phyloP scores from a whole-genome alignment of 1,140 invertebrate species.

The Drosophila kurseongensis region DNA sequence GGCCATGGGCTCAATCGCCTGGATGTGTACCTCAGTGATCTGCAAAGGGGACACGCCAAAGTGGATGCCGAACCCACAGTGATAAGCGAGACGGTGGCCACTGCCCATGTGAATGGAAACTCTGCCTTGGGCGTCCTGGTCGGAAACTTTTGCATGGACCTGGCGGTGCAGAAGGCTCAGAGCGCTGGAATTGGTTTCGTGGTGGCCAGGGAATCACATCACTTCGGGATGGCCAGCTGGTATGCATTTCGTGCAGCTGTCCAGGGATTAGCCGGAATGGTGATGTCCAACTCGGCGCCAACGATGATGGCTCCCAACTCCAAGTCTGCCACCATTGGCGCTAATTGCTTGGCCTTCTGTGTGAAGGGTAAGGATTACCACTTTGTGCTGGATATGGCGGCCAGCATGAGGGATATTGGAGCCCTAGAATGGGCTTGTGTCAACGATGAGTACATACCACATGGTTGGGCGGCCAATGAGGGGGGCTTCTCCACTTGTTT shows the following conservation, averaged over 20 bases:
- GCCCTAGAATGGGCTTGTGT: constrained; percentile 91
- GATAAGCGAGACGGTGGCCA: constrained; percentile 89
- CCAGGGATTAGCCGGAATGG: constrained; percentile 91
- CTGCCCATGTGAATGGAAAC: constrained; percentile 92
- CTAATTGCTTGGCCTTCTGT: constrained; percentile 93
- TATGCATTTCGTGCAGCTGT: constrained; percentile 92
- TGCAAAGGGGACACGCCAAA: constrained; percentile 85
- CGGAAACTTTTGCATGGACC: constrained; percentile 92
- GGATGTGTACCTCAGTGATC: constrained; percentile 88
- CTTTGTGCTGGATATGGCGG: constrained; percentile 97
- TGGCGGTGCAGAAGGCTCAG: constrained; percentile 94
- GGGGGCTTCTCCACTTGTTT: constrained; percentile 88
- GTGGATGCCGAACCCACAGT: constrained; percentile 87
- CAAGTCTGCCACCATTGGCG: constrained; percentile 90
- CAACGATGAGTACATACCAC: constrained; percentile 89
- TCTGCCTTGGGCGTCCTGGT: constrained; percentile 89
- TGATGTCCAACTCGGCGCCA: constrained; percentile 96
- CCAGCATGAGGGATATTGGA: constrained; percentile 88
- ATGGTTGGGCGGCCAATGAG: constrained; percentile 91
- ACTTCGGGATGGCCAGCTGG: constrained; percentile 90
- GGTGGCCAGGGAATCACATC: constrained; percentile 87
- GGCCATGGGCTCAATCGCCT: constrained; percentile 95
- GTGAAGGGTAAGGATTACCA: constrained; percentile 88
- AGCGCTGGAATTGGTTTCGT: constrained; percentile 94
- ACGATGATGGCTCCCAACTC: constrained; percentile 92